Conservation (phyloP, 2,113 vertebrate genomes). For the Pungitius pungitius region DNA sequence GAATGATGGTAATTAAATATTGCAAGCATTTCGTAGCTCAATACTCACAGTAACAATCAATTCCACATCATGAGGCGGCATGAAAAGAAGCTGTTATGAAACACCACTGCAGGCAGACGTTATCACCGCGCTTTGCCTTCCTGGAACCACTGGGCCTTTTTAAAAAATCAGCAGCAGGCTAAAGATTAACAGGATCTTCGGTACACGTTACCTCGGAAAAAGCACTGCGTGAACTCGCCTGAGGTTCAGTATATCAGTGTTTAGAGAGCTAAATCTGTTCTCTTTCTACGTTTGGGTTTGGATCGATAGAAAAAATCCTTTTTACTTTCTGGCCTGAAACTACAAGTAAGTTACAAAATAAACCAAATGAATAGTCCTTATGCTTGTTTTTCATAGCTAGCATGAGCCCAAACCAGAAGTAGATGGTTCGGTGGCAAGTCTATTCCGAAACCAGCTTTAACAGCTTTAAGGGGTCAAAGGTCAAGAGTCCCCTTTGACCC, state of each 20-base stretch:
- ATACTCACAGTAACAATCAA: constrained; percentile 28
- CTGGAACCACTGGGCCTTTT: constrained; percentile 49
- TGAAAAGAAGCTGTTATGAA: constrained; percentile 50
- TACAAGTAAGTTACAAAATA: not conserved
- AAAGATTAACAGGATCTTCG: constrained; percentile 72
- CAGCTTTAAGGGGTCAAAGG: constrained; percentile 73
- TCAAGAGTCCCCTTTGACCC: constrained; percentile 66
- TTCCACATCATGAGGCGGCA: constrained; percentile 28
- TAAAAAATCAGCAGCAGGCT: constrained; percentile 51
- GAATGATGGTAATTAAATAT: constrained; percentile 11
- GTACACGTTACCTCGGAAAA: constrained; percentile 45
- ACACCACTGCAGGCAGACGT: constrained; percentile 48
- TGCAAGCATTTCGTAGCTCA: not conserved
- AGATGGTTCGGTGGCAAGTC: constrained; percentile 13
- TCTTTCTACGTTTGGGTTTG: constrained; percentile 1
- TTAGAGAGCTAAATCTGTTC: not conserved
- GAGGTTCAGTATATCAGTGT: constrained; percentile 14
- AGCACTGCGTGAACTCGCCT: not conserved
- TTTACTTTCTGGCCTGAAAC: too few species aligned
- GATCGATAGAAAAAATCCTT: not conserved
- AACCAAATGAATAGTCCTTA: not conserved
- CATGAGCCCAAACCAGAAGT: constrained; percentile 6
- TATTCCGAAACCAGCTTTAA: constrained; percentile 54
- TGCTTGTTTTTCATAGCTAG: not conserved
- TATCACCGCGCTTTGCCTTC: constrained; percentile 57